phyloP scores from a whole-genome alignment of 1,140 invertebrate genomes.

The Chironomus striatipennis region DNA sequence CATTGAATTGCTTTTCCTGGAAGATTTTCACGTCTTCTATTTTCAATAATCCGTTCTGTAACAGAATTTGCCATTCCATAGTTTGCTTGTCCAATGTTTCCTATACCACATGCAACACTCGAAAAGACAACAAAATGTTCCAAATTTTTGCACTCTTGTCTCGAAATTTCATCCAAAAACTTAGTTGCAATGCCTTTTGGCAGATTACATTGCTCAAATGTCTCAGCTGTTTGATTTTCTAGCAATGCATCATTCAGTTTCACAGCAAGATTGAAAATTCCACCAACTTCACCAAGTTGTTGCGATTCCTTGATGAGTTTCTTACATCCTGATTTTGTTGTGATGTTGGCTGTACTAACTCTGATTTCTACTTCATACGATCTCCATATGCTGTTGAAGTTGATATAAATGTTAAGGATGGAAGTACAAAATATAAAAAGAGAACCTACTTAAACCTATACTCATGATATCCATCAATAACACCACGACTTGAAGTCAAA shows the following conservation, averaged over 20 bases:
- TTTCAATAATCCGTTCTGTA: conserved; percentile 52
- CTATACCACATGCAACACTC: conserved; percentile 64
- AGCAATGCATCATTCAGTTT: conserved; percentile 44
- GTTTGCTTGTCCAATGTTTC: conserved; percentile 45
- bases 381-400: conserved; percentile 45
- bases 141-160: conserved; percentile 42
- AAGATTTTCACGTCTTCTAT: conserved; percentile 41
- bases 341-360: conserved; percentile 50
- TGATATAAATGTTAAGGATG: too few species aligned
- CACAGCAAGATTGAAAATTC: conserved; percentile 66
- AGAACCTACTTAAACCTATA: conserved; percentile 35
- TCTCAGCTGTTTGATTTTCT: conserved; percentile 43
- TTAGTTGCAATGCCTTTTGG: conserved; percentile 43
- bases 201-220: conserved; percentile 40
- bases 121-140: conserved; percentile 60
- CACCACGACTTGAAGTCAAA: conserved; percentile 62
- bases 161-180: conserved; percentile 41
- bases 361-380: conserved; percentile 47
- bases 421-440: neutral
- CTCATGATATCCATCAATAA: conserved; percentile 66
- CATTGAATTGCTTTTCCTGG: conserved; percentile 51
- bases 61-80: conserved; percentile 58
- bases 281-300: conserved; percentile 53
- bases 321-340: conserved; percentile 39
- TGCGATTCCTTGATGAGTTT: conserved; percentile 48